Base-by-base conservation (phyloP, 2,113 vertebrate genomes). In the Promerops cafer region DNA sequence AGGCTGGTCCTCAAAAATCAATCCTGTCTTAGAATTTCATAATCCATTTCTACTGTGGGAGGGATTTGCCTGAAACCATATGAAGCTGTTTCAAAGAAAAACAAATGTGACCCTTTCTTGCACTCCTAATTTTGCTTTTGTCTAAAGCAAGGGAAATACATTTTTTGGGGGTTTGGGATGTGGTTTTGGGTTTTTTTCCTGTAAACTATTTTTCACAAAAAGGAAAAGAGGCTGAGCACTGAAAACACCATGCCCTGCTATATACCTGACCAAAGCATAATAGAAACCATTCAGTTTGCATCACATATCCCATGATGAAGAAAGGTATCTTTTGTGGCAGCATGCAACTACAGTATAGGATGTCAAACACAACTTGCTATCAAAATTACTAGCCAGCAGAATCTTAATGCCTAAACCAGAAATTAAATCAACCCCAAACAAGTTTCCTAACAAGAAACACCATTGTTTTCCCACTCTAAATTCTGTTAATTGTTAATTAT, bases 321-420 rank as follows among this genome's bases (percentile, higher is more conserved):
- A 49, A 79, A 63, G 4, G 15, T 37, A 18, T 76, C 33, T 75
- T 66, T 47, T 72, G 8, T 30, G n/a, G 33, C 6, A 49, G 44
- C 9, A 35, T 13, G 35, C 17, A 50, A 23, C 10, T n/a, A 16
- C 1, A 2, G 0, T 0, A 39, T 44, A 50, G 37, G 27, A 61
- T 69, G 12, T 27, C 22, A 68, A 64, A 75, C 12, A 33, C 3
- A 60, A 17, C 11, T 59, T 27, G 30, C 16, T 53, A 28, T 65
- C 30, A 30, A 13, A 33, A 15, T 47, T 61, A 7, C 10, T 45
- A 80, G 8, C 23, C 14, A 61, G 6, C 4, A 50, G 30, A 72
- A 35, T 20, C 12, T 72, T 64, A 42, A 64, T 37, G 24, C 7
- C 44, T 75, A 91, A 90, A 89, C 7, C 5, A 85, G 61, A 80